Base-by-base conservation (phyloP, 2,888 invertebrate genomes). In the Mythimna loreyi region DNA sequence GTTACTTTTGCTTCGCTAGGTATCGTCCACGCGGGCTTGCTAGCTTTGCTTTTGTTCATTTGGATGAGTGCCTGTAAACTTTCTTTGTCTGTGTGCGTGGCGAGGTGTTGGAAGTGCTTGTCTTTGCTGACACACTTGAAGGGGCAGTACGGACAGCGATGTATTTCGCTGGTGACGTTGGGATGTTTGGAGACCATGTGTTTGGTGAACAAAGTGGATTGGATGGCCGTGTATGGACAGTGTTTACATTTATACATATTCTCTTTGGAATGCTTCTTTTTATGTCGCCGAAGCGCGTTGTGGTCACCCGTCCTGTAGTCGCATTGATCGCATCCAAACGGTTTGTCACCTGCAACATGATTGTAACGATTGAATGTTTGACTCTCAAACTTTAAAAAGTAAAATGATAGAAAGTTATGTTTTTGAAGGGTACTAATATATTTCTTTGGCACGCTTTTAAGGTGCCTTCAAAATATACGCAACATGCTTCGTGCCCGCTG, bases 141-240 rank as follows among this genome's bases (percentile, higher is more conserved):
- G 40, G 96, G 92, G 82, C 97, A 97, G 83, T 96, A 95, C 0
- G 95, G 92, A 83, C 97, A 97, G 6, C 96, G 93, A 84, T 97
- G 97, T 82, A 98, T 92, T 21, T 97, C 96, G 68, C 96, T 97
- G 70, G 96, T 97, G 72, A 96, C 90, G 33, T 97, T 97, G 0
- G 98, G 98, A 91, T 98, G 98, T 87, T 98, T 98, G 64, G 97
- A 97, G 83, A 97, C 97, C 87, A 98, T 96, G 89, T 98, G 98
- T 25, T 97, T 95, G 85, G 98, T 97, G 90, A 97, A 98, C 1
- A 97, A 96, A 8, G 97, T 97, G 66, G 98, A 98, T 90, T 98
- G 98, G 80, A 98, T 98, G 83, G 97, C 97, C 16, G 97, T 97
- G 91, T 98, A 98, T 0, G 97, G 96, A 86, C 98, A 98, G 87